Base-by-base conservation (phyloP, 2,113 vertebrate species). In the Erythrocercus mccallii region DNA sequence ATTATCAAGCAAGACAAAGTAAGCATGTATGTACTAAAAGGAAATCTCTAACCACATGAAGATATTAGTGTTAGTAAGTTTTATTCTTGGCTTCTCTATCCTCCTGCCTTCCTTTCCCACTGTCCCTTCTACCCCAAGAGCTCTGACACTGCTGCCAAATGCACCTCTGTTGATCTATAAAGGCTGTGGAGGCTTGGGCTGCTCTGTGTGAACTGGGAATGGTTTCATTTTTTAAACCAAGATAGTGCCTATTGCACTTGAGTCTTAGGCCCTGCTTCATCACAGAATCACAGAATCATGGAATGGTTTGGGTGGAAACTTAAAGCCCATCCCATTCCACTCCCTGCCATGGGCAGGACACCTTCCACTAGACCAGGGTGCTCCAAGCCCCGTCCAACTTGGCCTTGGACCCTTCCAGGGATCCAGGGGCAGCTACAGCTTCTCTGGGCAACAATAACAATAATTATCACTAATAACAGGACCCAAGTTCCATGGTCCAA, bases 351-450 rank as follows among this genome's bases (percentile, higher is more conserved):
- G 38, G 45, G 40, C 40, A 82, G 15, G 40, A 28, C 56, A 76
- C 5, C 21, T 82, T 8, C 70, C 40, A 54, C 10, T 20, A 0
- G 0, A 4, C 31, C 56, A 56, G 25, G 12, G 0, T 48, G 30
- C 30, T 82, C 35, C 68, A 58, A 30, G 12, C 19, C 33, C 27
- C 0, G 0, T 58, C 60, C 54, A 47, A 0, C 25, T 25, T 37
- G 62, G 11, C 35, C 40, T 69, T 35, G 71, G 25, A 54, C 35
- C 42, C 31, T 56, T 0, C 15, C 62, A 77, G 79, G 47, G 25
- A 42, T 82, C 18, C 47, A 42, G 30, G 18, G 48, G 40, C n/a
- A 77, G 56, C 35, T 71, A 48, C 31, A 83, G 71, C 35, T 77
- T 2, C 56, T 48, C 10, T 77, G 71, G 18, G 31, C 31, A 70